Evolutionary conservation across 2,888 invertebrate species (phyloP), one percentile per base, ranked within the genome.

Genomic region (Idaea dimidiata): DNA sequence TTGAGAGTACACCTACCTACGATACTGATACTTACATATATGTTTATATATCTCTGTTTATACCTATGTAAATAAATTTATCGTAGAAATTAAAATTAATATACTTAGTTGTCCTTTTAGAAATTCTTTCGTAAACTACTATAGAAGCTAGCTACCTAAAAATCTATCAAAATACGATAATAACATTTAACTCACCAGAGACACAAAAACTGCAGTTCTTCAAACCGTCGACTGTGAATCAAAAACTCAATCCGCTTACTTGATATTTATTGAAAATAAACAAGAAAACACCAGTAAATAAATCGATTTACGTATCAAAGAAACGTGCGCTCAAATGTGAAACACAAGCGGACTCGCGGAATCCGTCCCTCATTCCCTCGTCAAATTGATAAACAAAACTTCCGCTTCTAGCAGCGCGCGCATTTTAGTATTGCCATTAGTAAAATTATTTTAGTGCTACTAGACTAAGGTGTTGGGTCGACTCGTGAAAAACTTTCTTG

Each of bases 301-400:
- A 73, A 77, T 80, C 77, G 81, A 81, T 84, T 82, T 78, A 81
- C 81, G 81, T 80, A 76, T 69, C 66, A 70, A 73, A 72, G 62
- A 72, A 73, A 72, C 77, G 73, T 74, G 75, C 71, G 70, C 71
- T 57, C 70, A 71, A 67, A 43, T 71, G 63, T 74, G 68, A 76
- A 68, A 77, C 84, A 84, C 82, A 64, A 77, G 79, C 78, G 75
- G 67, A 75, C 78, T 76, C 78, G 79, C 78, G 75, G 66, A 75
- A 78, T 76, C 78, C 72, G 75, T 77, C 72, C 81, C 81, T 73
- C 72, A 73, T 80, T 77, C 72, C 81, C 81, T 73, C 72, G 73
- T 80, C 87, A 88, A 87, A 89, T 89, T 90, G 91, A 88, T 91
- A 91, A 91, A 91, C 91, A 91, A 88, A 89, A 88, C 83, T 85